Evolutionary conservation across 2,888 invertebrate species (phyloP).

Genomic region (Ceriagrion tenellum): DNA sequence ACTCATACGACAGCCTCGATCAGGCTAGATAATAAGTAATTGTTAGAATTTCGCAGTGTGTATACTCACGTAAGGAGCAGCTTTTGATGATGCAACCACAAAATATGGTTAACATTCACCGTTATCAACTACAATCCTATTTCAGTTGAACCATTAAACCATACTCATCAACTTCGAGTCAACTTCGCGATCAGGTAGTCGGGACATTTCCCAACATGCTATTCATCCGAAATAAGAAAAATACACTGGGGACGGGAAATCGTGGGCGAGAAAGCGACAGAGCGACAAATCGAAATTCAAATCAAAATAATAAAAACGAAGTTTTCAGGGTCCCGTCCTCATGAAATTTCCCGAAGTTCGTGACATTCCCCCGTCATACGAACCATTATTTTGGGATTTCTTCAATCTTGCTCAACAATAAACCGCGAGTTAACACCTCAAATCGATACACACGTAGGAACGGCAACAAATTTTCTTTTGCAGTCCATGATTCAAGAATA

Average conservation of each 20-base stretch:
- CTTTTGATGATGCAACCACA: too few relatives aligned
- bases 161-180: too few relatives aligned
- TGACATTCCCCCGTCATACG: background rate
- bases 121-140: too few relatives aligned
- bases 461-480: background rate
- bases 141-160: too few relatives aligned
- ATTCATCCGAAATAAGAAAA: background rate
- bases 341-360: background rate
- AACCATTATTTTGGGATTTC: background rate
- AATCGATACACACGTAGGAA: background rate
- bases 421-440: background rate
- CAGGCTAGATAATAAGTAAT: too few relatives aligned
- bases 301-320: background rate
- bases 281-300: background rate
- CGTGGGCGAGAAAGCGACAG: background rate
- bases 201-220: background rate
- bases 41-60: too few relatives aligned
- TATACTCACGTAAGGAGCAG: too few relatives aligned
- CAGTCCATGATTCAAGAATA: background rate
- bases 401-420: background rate
- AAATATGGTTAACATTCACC: too few relatives aligned
- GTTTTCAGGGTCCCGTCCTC: background rate
- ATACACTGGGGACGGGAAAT: background rate
- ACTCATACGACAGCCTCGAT: too few relatives aligned
- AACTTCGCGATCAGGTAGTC: background rate